phyloP scores from a whole-genome alignment of 2,888 invertebrate genomes.

The Ormia ochracea region DNA sequence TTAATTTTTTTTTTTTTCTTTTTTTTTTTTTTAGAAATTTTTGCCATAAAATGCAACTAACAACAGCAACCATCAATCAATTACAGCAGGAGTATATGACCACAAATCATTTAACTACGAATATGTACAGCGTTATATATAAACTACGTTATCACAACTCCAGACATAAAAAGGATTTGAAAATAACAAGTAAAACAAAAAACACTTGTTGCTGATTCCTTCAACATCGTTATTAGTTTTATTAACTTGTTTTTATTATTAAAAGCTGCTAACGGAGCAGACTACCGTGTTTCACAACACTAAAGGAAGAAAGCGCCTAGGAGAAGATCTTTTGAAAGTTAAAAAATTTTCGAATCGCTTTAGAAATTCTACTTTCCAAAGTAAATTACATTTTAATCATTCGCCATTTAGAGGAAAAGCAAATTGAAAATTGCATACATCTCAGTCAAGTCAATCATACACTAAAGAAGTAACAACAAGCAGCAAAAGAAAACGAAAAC shows the following conservation, averaged over 20 bases:
- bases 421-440: background rate
- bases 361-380: background rate
- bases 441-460: background rate
- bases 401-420: background rate
- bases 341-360: background rate
- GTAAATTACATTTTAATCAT: background rate
- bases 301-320: background rate
- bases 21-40: constrained; percentile 29
- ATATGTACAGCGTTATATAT: constrained; percentile 64
- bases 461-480: background rate
- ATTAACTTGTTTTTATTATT: constrained; percentile 34
- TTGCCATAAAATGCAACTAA: constrained; percentile 65
- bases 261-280: constrained; percentile 12
- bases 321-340: background rate
- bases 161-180: constrained; percentile 65
- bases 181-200: constrained; percentile 32
- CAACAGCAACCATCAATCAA: constrained; percentile 55
- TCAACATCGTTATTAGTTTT: constrained; percentile 26
- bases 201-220: constrained; percentile 21
- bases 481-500: constrained; percentile 4
- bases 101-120: constrained; percentile 60
- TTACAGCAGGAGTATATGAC: constrained; percentile 59
- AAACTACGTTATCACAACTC: constrained; percentile 65
- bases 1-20: background rate
- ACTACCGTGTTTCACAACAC: background rate